phyloP scores from a whole-genome alignment of 2,797 vertebrate genomes.

The Schizopygopsis malacanthus region DNA sequence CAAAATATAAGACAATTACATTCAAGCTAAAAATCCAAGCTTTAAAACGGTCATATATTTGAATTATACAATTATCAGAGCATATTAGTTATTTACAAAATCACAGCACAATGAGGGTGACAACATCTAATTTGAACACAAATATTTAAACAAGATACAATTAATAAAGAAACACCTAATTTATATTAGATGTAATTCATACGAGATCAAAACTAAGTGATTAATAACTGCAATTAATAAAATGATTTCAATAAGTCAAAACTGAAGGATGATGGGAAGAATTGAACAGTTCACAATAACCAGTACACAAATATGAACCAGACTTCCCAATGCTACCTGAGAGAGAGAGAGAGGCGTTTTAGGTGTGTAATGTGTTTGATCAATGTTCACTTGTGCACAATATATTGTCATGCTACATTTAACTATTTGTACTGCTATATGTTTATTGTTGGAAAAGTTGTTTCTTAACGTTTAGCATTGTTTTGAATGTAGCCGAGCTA shows the following conservation, averaged over 20 bases:
- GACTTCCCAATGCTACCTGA: neutral
- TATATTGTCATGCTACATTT: neutral
- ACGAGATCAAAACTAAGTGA: neutral
- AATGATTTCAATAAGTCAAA: too few relatives aligned
- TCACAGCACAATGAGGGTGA: neutral
- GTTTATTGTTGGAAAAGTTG: neutral
- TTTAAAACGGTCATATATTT: neutral
- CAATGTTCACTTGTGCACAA: neutral
- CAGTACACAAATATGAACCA: neutral
- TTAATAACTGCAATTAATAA: neutral
- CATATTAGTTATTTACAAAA: neutral
- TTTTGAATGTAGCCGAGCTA: neutral
- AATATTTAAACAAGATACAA: too few relatives aligned
- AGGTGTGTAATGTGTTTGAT: neutral
- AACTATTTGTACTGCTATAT: neutral
- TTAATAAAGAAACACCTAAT: neutral
- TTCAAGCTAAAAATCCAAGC: neutral
- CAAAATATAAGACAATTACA: neutral
- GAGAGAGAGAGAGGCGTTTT: neutral
- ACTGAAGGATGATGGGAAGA: neutral
- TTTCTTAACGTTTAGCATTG: neutral
- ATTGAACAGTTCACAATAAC: neutral
- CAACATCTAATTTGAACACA: neutral
- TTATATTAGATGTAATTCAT: neutral
- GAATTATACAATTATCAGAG: neutral